Evolutionary conservation across 2,797 vertebrate species (phyloP), one percentile per base, ranked within the genome.

Genomic region (Crocodylus rhombifer): DNA sequence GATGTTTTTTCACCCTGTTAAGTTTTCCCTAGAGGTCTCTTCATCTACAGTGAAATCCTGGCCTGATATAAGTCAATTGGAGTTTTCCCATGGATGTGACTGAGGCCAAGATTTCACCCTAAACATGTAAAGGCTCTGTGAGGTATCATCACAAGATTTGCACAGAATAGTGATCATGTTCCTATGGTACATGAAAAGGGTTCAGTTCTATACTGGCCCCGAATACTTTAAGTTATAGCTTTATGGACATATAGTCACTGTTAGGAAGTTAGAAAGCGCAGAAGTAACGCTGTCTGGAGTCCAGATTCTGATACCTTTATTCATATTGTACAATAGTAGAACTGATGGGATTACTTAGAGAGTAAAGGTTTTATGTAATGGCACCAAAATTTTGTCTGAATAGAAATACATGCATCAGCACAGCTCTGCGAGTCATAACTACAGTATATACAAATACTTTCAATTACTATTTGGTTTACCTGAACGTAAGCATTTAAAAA

Each of bases 401-500:
- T 56, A 62, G 87, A 95, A 94, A 26, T 11, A 56, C 60, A 78
- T 90, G 82, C 84, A 91, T 4, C 15, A 28, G 6, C 26, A 56
- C 56, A 65, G 64, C 20, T 58, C 67, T 65, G 89, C 86, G 82
- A 84, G 21, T 21, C 33, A 88, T 21, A 65, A 13, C 74, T 79
- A 84, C 80, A 73, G 64, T 76, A 65, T 62, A 90, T 89, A 82
- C 25, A 93, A 80, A 86, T 79, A 92, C 67, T 57, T 78, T 90
- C 10, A 60, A 12, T 82, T 0, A 55, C 5, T 6, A 51, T 3
- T 62, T 74, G 15, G 89, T 96, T 95, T 90, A 75, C 64, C 57
- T 80, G 26, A 84, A 77, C 16, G 10, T 14, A 65, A 1, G 13
- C 60, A 57, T 14, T 84, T 74, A 80, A 79, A 62, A 82, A 5